A percentile compares a stretch with the other conserved stretches of the same genome.
These are phyloP conservation scores for Drosophila ironensis DNA, from an alignment of 1,140 invertebrate species.

Conservation along the genomic window DNA sequence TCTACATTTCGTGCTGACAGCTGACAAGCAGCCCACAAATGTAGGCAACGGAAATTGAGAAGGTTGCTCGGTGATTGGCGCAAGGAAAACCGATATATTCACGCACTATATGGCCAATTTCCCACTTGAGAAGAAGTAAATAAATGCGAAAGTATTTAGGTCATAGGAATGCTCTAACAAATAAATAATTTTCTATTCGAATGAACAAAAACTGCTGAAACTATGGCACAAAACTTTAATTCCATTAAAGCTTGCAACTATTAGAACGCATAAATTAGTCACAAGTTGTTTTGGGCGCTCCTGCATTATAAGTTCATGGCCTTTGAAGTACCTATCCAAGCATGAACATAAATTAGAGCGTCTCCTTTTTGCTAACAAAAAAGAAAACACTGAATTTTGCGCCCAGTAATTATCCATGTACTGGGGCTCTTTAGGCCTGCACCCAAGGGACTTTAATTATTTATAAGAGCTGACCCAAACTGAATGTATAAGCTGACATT, in stretches of 20 bases:
- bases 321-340: constrained; percentile 17
- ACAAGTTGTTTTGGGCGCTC: constrained; percentile 3
- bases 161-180: too few species aligned
- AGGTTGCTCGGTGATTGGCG: constrained; percentile 1
- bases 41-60: constrained; percentile 22
- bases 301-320: constrained; percentile 5
- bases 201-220: too few species aligned
- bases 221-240: too few species aligned
- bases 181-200: too few species aligned
- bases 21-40: constrained; percentile 14
- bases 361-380: neutral
- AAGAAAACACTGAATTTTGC: neutral
- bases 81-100: neutral
- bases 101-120: too few species aligned
- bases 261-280: constrained; percentile 14
- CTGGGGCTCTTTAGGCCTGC: constrained; percentile 15
- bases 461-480: constrained; percentile 39
- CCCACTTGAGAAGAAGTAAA: too few species aligned
- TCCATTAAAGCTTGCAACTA: too few species aligned
- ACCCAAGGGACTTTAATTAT: constrained; percentile 30
- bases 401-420: constrained; percentile 28
- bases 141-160: neutral
- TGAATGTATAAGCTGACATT: constrained; percentile 40
- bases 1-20: constrained; percentile 40
- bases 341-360: constrained; percentile 22